These are phyloP conservation scores for Aulostomus chinensis DNA, from an alignment of 2,797 vertebrate species.

Conservation along the genomic window DNA sequence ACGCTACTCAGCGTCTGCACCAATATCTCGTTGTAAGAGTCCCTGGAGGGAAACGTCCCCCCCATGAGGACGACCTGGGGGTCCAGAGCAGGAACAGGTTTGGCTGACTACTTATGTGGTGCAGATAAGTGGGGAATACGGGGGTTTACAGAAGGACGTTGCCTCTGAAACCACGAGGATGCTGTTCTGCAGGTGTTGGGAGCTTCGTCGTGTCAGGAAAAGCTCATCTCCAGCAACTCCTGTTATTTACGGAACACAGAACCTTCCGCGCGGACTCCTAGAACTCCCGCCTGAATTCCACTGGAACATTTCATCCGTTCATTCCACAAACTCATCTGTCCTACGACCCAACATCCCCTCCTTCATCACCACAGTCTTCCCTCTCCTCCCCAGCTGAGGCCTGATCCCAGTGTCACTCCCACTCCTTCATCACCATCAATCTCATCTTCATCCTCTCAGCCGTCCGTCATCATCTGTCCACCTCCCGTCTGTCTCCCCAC, in stretches of 20 bases:
- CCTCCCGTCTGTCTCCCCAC: conserved; percentile 6
- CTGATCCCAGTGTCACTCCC: conserved; percentile 1
- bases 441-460: conserved; percentile 15
- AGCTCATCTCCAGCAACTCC: conserved; percentile 6
- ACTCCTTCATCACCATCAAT: neutral
- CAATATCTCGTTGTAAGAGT: too few species aligned
- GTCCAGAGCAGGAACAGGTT: too few species aligned
- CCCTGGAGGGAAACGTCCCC: too few species aligned
- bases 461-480: conserved; percentile 4
- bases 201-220: conserved; percentile 22
- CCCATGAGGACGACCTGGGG: too few species aligned
- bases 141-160: too few species aligned
- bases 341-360: neutral
- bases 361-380: neutral
- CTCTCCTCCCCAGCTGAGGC: conserved; percentile 30
- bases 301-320: conserved; percentile 28
- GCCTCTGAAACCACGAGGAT: too few species aligned
- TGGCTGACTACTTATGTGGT: too few species aligned
- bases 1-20: too few species aligned
- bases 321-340: neutral
- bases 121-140: too few species aligned
- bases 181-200: too few species aligned
- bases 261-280: conserved; percentile 36
- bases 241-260: conserved; percentile 44
- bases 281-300: conserved; percentile 35